phyloP scores from a whole-genome alignment of 2,797 vertebrate species.

The Ctenochaetus hawaiiensis region DNA sequence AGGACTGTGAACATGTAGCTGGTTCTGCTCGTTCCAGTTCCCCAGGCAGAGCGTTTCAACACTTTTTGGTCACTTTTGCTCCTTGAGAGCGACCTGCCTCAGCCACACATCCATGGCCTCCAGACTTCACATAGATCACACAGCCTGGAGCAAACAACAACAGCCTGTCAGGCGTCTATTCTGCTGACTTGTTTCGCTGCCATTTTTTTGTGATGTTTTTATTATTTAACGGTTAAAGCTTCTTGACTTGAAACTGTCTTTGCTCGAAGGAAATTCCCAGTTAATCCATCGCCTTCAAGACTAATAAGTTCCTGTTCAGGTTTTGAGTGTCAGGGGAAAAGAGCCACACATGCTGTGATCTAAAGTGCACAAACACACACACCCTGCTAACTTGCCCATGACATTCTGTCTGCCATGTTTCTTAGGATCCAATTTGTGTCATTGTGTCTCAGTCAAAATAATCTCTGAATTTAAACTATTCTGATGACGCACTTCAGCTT shows the following conservation, averaged over 20 bases:
- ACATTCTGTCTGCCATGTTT: constrained; percentile 5
- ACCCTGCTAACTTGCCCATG: background rate
- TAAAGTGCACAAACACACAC: background rate
- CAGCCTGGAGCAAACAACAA: constrained; percentile 30
- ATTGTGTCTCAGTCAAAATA: constrained; percentile 1
- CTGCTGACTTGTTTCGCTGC: constrained; percentile 40
- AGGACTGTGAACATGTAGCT: background rate
- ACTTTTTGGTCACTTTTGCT: constrained; percentile 20
- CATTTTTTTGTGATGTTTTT: constrained; percentile 31
- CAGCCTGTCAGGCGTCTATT: constrained; percentile 20
- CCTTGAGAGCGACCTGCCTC: constrained; percentile 7
- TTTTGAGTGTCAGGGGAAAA: constrained; percentile 6
- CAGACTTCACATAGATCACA: background rate
- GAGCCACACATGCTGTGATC: background rate
- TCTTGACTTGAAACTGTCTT: constrained; percentile 28
- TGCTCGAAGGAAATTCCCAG: constrained; percentile 42
- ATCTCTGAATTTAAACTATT: constrained; percentile 7
- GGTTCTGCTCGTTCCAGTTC: background rate
- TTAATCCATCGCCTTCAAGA: constrained; percentile 40
- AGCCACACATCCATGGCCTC: constrained; percentile 6
- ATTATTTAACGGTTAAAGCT: constrained; percentile 29
- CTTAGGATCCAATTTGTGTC: constrained; percentile 15
- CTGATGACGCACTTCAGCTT: background rate
- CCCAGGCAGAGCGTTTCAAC: background rate
- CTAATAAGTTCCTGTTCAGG: constrained; percentile 36